A percentile compares a stretch with the other conserved stretches of the same genome.
phyloP scores from a whole-genome alignment of 2,113 vertebrate species.

The Bubo scandiacus region DNA sequence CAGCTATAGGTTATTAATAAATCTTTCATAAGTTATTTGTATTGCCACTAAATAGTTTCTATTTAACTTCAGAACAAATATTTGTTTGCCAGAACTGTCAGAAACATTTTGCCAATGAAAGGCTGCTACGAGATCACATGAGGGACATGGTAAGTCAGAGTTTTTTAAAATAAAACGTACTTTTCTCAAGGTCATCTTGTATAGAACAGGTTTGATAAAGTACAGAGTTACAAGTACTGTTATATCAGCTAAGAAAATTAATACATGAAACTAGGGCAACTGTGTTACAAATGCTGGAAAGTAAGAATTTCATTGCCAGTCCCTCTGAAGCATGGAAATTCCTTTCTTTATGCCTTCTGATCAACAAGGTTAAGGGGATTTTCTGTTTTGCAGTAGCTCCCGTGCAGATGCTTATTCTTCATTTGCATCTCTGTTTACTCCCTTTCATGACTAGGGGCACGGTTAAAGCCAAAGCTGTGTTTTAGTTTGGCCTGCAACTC shows the following conservation, averaged over 20 bases:
- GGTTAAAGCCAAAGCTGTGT: not conserved
- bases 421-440: not conserved
- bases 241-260: not conserved
- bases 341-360: not conserved
- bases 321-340: not conserved
- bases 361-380: not conserved
- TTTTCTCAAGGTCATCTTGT: not conserved
- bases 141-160: slow-evolving; percentile 65
- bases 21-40: not conserved
- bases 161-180: not conserved
- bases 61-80: not conserved
- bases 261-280: not conserved
- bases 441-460: not conserved
- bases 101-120: slow-evolving; percentile 78
- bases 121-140: slow-evolving; percentile 72
- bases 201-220: not conserved
- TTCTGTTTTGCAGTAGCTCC: not conserved
- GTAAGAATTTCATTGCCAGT: not conserved
- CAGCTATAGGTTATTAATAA: not conserved
- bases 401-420: not conserved
- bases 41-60: not conserved
- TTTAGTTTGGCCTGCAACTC: not conserved
- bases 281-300: not conserved
- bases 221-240: not conserved
- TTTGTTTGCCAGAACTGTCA: slow-evolving; percentile 75